Conservation (phyloP, 2,113 vertebrate genomes). For the Phalacrocorax aristotelis region DNA sequence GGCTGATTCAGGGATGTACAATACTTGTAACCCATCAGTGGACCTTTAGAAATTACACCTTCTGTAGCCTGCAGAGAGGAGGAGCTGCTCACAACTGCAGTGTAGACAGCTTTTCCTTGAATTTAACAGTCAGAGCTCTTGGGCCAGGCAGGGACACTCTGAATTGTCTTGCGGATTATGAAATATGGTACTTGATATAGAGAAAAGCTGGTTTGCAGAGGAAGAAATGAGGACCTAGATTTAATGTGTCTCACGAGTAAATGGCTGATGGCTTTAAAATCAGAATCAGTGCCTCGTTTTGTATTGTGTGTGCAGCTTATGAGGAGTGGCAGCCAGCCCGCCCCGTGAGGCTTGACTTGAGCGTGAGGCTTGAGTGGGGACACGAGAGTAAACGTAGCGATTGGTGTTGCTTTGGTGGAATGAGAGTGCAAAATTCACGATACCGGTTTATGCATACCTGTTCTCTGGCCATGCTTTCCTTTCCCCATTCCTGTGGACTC, state of each 20-base stretch:
- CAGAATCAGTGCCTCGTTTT: background rate
- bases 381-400: fast-evolving
- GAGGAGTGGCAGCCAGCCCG: background rate
- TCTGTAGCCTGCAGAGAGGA: background rate
- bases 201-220: background rate
- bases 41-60: background rate
- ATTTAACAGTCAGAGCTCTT: background rate
- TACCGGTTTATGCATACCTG: background rate
- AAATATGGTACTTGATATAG: background rate
- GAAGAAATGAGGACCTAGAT: background rate
- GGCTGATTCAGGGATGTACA: background rate
- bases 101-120: background rate
- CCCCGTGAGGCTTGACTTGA: background rate
- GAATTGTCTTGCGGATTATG: background rate
- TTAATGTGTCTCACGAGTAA: background rate
- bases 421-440: background rate
- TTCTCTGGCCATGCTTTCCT: background rate
- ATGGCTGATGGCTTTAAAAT: background rate
- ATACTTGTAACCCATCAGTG: background rate
- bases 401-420: background rate
- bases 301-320: background rate
- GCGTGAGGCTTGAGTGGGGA: background rate
- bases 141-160: background rate
- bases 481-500: background rate
- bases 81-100: background rate